phyloP scores from a whole-genome alignment of 1,140 invertebrate species.

The Ruditapes philippinarum region DNA sequence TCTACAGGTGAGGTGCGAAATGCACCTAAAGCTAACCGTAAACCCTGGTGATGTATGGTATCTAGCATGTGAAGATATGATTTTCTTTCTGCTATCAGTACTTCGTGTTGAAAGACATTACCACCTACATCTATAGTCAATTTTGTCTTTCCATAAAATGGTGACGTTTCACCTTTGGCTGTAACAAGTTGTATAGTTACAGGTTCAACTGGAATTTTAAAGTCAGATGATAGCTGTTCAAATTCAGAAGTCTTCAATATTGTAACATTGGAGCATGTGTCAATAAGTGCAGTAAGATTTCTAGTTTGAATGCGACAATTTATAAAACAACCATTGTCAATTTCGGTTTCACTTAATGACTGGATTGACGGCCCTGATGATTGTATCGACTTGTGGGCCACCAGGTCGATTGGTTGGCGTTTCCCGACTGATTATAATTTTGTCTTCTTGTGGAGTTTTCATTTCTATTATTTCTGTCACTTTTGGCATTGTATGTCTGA shows the following conservation, averaged over 20 bases:
- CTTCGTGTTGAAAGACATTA: neutral
- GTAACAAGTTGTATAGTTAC: slow-evolving; percentile 39
- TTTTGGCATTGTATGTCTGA: no score
- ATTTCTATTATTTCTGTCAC: no score
- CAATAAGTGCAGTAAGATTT: slow-evolving; percentile 9
- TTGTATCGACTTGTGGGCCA: no score
- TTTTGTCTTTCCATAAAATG: slow-evolving; percentile 1
- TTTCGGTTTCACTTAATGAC: no score
- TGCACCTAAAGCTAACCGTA: no score
- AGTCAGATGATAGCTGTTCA: neutral
- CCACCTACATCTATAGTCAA: neutral
- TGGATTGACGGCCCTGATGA: no score
- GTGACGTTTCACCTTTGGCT: slow-evolving; percentile 51
- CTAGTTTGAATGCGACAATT: neutral
- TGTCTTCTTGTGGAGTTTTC: no score
- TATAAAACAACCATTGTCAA: neutral
- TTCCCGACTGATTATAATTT: no score
- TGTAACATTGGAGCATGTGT: slow-evolving; percentile 22
- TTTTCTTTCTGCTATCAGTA: neutral
- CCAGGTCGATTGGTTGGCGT: no score
- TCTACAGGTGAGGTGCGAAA: no score
- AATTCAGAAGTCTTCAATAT: neutral
- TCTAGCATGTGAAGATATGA: no score
- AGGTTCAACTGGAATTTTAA: neutral
- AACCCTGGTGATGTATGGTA: no score